Evolutionary conservation across 2,888 invertebrate species (phyloP).

Genomic region (Zootermopsis nevadensis): DNA sequence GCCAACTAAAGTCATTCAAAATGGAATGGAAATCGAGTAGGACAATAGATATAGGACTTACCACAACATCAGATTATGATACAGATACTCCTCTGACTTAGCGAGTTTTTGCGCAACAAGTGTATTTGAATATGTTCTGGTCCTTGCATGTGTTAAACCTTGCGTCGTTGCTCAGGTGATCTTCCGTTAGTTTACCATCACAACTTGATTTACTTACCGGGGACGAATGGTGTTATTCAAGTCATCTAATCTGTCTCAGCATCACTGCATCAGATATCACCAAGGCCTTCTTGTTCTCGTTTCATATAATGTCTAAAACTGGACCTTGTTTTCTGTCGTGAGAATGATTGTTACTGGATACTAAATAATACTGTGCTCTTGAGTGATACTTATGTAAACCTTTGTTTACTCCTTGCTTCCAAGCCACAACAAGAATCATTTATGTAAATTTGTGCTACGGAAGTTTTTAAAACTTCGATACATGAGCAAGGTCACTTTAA

Average conservation of each 20-base stretch:
- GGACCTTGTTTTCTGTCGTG: not conserved
- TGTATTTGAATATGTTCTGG: not conserved
- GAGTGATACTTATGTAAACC: conserved; percentile 19
- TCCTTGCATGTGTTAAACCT: not conserved
- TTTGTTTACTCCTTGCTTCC: conserved; percentile 27
- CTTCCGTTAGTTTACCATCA: not conserved
- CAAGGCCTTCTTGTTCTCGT: not conserved
- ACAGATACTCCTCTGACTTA: too few species aligned
- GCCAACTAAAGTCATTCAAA: too few species aligned
- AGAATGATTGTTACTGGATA: not conserved
- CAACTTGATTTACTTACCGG: not conserved
- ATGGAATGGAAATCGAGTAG: too few species aligned
- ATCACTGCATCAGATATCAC: not conserved
- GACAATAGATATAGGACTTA: too few species aligned
- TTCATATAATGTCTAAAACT: not conserved
- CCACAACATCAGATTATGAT: too few species aligned
- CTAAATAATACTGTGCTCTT: conserved; percentile 27
- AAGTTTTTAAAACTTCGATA: too few species aligned
- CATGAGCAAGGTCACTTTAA: too few species aligned
- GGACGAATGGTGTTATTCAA: not conserved
- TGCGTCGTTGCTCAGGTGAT: not conserved
- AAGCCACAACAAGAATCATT: conserved; percentile 12
- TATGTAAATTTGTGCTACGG: not conserved
- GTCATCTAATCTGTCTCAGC: not conserved
- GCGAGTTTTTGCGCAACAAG: not conserved